These are phyloP conservation scores for Cercopithecus neglectus DNA, from an alignment of 2,797 vertebrate genomes.

Conservation along the genomic window DNA sequence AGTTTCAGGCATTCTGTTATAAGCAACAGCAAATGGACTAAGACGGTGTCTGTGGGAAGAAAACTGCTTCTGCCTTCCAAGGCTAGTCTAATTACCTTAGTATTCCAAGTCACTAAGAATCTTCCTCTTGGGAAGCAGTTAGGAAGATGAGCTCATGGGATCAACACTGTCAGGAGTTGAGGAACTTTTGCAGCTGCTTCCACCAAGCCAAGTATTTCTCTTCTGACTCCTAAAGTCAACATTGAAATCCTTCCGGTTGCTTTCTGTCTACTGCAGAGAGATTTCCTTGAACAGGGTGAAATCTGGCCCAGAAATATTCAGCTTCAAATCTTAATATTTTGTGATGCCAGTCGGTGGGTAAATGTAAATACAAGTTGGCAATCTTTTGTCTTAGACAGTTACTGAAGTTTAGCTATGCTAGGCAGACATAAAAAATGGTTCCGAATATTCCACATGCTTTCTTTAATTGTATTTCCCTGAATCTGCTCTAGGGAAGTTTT, in stretches of 20 bases:
- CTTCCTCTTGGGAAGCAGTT: background rate
- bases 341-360: background rate
- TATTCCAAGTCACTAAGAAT: background rate
- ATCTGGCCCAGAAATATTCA: background rate
- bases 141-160: background rate
- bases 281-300: background rate
- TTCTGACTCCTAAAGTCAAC: background rate
- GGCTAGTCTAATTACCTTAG: background rate
- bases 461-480: conserved; percentile 61
- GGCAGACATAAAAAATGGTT: conserved; percentile 40
- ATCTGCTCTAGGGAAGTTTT: conserved; percentile 32
- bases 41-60: background rate
- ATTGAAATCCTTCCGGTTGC: background rate
- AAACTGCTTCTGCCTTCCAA: background rate
- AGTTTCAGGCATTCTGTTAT: background rate
- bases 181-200: background rate
- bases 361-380: background rate
- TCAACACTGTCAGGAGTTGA: background rate
- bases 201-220: background rate
- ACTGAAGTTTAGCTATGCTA: conserved; percentile 17
- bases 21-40: background rate
- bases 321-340: background rate
- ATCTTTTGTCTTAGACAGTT: conserved; percentile 14
- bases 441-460: conserved; percentile 18
- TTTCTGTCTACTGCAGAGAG: background rate